phyloP scores from a whole-genome alignment of 2,888 invertebrate species.

The Xanthostigma xanthostigma region DNA sequence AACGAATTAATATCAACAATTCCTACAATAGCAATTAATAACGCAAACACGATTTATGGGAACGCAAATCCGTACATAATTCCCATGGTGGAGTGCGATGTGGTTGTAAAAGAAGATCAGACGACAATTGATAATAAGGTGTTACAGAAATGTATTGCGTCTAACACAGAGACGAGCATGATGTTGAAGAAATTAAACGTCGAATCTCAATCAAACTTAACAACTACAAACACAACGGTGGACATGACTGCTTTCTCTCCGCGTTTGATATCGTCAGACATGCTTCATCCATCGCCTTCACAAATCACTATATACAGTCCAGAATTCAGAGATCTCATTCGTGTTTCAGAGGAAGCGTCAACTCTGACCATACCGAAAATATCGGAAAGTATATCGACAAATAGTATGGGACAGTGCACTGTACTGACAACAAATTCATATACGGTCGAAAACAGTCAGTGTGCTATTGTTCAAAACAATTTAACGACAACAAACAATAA shows the following conservation, averaged over 20 bases:
- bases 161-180: not conserved
- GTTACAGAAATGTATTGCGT: not conserved
- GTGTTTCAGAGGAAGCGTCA: conserved; percentile 3
- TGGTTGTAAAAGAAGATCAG: conserved; percentile 5
- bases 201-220: not conserved
- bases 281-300: conserved; percentile 4
- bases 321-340: conserved; percentile 4
- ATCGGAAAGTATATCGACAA: conserved; percentile 1
- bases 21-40: conserved; percentile 6
- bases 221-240: not conserved
- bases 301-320: conserved; percentile 6
- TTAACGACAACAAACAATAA: conserved; percentile 1
- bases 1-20: conserved; percentile 5
- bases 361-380: conserved; percentile 3
- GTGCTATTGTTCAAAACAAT: conserved; percentile 4
- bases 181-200: conserved; percentile 3
- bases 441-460: conserved; percentile 1
- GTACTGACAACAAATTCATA: conserved; percentile 5
- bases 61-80: conserved; percentile 4
- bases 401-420: conserved; percentile 4
- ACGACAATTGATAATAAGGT: not conserved
- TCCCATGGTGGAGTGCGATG: conserved; percentile 6
- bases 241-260: conserved; percentile 5
- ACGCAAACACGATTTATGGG: conserved; percentile 5
- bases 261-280: conserved; percentile 3